phyloP scores from a whole-genome alignment of 2,888 invertebrate species.

The Trichopria drosophilae region DNA sequence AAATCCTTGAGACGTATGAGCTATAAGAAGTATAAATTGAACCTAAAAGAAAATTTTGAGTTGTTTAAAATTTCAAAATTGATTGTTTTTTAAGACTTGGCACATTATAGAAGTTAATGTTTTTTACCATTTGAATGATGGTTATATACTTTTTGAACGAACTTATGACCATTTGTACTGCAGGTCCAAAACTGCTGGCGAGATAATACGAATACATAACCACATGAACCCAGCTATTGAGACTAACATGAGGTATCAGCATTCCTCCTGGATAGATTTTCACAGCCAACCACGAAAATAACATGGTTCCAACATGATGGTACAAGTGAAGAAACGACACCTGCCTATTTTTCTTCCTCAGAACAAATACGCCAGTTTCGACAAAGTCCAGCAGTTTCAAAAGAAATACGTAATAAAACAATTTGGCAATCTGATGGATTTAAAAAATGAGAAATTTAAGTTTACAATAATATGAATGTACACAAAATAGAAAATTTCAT shows the following conservation, averaged over 20 bases:
- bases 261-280: constrained; percentile 69
- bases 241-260: constrained; percentile 63
- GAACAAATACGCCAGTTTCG: constrained; percentile 71
- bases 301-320: constrained; percentile 67
- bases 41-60: constrained; percentile 55
- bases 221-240: constrained; percentile 70
- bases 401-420: constrained; percentile 65
- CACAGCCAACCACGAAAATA: constrained; percentile 63
- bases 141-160: constrained; percentile 64
- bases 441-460: no score
- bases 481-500: not conserved
- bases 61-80: constrained; percentile 1
- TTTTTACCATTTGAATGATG: constrained; percentile 69
- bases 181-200: constrained; percentile 63
- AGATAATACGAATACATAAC: constrained; percentile 77
- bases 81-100: no score
- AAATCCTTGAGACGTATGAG: constrained; percentile 61
- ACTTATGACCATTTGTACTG: constrained; percentile 60
- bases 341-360: constrained; percentile 71
- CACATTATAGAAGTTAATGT: no score
- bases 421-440: constrained; percentile 44
- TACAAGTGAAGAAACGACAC: constrained; percentile 73
- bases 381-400: constrained; percentile 68
- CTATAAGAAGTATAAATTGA: constrained; percentile 67
- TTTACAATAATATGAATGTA: no score